Evolutionary conservation across 2,113 vertebrate genomes (phyloP).

Genomic region (Heterochromis multidens): DNA sequence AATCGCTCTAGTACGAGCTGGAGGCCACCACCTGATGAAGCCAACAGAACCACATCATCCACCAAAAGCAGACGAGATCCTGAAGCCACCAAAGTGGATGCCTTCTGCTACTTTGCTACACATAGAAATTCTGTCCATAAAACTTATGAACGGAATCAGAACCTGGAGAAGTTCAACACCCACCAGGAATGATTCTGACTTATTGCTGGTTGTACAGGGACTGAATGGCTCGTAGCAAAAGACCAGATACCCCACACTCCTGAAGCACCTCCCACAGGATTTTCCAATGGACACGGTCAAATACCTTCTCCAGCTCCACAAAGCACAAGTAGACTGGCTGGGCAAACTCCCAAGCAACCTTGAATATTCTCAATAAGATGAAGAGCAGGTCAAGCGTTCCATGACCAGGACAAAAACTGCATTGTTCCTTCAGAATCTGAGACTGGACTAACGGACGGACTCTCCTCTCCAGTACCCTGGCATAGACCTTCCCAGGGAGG

Average conservation of each 20-base stretch:
- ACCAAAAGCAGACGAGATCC: background rate
- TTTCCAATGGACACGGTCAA: background rate
- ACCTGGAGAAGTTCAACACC: no score
- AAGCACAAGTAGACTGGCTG: background rate
- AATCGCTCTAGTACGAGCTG: background rate
- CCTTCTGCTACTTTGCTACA: background rate
- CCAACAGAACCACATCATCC: background rate
- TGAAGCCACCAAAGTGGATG: accelerated
- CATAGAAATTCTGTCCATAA: no score
- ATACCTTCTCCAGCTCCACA: background rate
- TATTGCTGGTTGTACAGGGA: no score
- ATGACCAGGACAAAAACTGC: background rate
- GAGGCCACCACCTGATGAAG: background rate
- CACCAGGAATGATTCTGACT: no score
- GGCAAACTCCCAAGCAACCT: background rate
- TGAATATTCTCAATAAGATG: background rate
- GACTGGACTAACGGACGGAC: background rate
- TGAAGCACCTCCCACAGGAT: no score
- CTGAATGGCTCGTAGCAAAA: no score
- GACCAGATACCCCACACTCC: no score
- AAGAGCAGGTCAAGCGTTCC: background rate
- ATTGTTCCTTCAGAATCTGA: background rate
- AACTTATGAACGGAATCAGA: no score
- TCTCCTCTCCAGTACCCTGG: background rate
- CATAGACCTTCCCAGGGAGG: background rate